Percentiles rank a stretch among this genome's conserved stretches.
Evolutionary conservation across 2,113 vertebrate genomes (phyloP).

Genomic region (Kryptolebias marmoratus): DNA sequence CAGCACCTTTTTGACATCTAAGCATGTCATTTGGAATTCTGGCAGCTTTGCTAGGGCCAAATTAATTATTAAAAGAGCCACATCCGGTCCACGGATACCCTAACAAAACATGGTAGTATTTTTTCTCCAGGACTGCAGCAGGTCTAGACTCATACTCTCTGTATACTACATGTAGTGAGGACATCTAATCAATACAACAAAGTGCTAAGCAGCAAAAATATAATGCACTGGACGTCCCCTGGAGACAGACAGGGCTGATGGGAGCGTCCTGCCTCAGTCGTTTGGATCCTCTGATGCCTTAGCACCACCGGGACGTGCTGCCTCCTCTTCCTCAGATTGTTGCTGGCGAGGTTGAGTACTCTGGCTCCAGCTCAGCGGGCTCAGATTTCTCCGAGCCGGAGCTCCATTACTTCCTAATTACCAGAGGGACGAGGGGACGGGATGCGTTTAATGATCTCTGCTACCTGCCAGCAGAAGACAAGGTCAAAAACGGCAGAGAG

Average conservation of each 20-base stretch:
- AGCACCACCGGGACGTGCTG: constrained; percentile 2
- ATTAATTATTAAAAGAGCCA: no score
- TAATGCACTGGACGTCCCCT: constrained; percentile 54
- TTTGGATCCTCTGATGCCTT: constrained; percentile 46
- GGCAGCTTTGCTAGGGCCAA: no score
- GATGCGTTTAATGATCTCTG: constrained; percentile 54
- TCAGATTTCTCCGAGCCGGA: constrained; percentile 57
- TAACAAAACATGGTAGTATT: neutral
- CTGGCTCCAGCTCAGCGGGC: constrained; percentile 38
- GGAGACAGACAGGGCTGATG: constrained; percentile 39
- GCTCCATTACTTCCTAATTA: constrained; percentile 69
- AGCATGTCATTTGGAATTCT: no score
- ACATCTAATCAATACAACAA: constrained; percentile 62
- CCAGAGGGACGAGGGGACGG: constrained; percentile 62
- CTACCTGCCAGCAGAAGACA: constrained; percentile 38
- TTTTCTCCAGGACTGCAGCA: neutral
- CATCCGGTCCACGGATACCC: no score
- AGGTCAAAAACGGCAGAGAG: constrained; percentile 16
- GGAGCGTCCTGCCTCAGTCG: constrained; percentile 43
- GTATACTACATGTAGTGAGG: constrained; percentile 15
- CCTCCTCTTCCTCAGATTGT: constrained; percentile 38
- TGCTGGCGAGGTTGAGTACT: constrained; percentile 34
- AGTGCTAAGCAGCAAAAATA: constrained; percentile 49
- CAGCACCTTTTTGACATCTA: no score
- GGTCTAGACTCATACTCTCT: neutral